These are phyloP conservation scores for Crax fasciolata DNA, from an alignment of 2,797 vertebrate genomes.

Conservation along the genomic window DNA sequence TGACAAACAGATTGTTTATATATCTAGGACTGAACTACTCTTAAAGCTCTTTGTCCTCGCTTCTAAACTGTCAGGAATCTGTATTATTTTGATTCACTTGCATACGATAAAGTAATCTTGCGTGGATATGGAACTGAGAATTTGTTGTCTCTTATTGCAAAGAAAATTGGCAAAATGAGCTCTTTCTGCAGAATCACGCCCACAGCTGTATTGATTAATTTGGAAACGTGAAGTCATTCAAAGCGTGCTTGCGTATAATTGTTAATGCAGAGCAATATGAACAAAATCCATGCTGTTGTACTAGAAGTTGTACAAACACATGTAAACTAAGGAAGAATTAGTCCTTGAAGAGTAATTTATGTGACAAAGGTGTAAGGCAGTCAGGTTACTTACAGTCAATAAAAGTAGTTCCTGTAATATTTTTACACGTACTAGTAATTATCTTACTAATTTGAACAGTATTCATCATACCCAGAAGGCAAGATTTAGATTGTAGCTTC, in stretches of 20 bases:
- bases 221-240: neutral
- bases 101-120: neutral
- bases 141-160: neutral
- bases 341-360: neutral
- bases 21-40: neutral
- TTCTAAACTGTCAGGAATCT: neutral
- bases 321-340: neutral
- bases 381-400: neutral
- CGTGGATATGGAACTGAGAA: neutral
- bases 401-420: neutral
- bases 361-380: neutral
- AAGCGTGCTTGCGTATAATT: neutral
- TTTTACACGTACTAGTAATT: neutral
- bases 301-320: neutral
- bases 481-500: neutral
- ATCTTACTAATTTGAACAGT: neutral
- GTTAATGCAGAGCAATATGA: neutral
- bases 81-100: neutral
- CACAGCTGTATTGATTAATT: neutral
- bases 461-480: neutral
- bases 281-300: neutral
- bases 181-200: neutral
- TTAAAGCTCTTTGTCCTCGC: neutral
- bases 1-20: neutral
- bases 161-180: neutral